phyloP scores from a whole-genome alignment of 2,797 vertebrate species.

The Adrianichthys oophorus region DNA sequence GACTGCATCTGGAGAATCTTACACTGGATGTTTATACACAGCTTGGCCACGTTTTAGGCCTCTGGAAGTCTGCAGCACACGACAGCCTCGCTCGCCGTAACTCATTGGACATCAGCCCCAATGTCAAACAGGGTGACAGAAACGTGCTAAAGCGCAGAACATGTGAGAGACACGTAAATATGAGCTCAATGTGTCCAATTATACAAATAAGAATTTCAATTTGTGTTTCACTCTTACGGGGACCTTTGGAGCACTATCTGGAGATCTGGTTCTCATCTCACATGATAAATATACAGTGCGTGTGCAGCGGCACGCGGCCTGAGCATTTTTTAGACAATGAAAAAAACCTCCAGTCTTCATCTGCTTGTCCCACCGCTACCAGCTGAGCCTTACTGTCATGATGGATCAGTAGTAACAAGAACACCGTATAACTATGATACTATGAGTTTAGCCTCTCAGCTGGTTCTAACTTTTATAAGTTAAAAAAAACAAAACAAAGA shows the following conservation, averaged over 20 bases:
- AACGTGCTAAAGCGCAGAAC: constrained; percentile 37
- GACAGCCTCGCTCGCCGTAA: constrained; percentile 57
- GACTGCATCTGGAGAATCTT: constrained; percentile 77
- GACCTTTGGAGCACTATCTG: constrained; percentile 21
- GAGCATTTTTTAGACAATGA: background rate
- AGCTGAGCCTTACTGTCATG: constrained; percentile 42
- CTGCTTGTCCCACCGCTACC: constrained; percentile 32
- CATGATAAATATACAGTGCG: constrained; percentile 2
- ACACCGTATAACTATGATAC: constrained; percentile 49
- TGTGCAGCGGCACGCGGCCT: constrained; percentile 21
- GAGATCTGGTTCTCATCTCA: constrained; percentile 56
- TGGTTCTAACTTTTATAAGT: no score
- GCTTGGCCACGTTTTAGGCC: constrained; percentile 65
- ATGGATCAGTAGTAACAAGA: constrained; percentile 62
- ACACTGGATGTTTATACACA: constrained; percentile 72
- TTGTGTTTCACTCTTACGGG: constrained; percentile 13
- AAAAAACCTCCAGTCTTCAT: constrained; percentile 32
- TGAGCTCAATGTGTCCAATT: constrained; percentile 37
- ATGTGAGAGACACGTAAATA: constrained; percentile 45
- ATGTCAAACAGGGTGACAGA: constrained; percentile 58
- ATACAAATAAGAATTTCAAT: constrained; percentile 27
- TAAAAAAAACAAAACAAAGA: no score
- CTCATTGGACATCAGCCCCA: constrained; percentile 44
- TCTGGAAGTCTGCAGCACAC: constrained; percentile 73
- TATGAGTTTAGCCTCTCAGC: background rate